Percentiles rank a stretch among this genome's conserved stretches.
phyloP scores from a whole-genome alignment of 1,140 invertebrate species.

The Pygmarrhopalites habei region DNA sequence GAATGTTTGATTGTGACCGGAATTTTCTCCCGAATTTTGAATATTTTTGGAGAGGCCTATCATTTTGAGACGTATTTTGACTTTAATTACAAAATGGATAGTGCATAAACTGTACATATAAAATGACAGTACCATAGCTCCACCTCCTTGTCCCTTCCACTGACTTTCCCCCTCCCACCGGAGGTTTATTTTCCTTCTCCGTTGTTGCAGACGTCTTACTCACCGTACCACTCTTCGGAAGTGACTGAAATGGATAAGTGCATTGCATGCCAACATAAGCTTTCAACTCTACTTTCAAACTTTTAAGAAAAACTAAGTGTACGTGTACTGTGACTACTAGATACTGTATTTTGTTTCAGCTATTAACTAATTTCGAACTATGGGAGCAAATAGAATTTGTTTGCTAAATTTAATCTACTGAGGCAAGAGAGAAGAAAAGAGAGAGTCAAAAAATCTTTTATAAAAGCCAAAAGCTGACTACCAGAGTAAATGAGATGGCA shows the following conservation, averaged over 20 bases:
- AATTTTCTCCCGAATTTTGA: too few relatives aligned
- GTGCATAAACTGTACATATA: constrained; percentile 14
- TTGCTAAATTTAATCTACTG: too few relatives aligned
- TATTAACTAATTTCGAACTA: too few relatives aligned
- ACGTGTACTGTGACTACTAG: neutral
- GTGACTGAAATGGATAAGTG: constrained; percentile 23
- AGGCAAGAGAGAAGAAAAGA: too few relatives aligned
- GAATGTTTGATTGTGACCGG: too few relatives aligned
- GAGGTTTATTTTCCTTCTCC: constrained; percentile 27
- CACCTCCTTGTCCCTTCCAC: constrained; percentile 23
- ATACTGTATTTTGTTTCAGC: neutral
- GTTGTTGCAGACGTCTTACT: constrained; percentile 1
- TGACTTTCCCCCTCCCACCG: constrained; percentile 4
- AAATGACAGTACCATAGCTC: constrained; percentile 37
- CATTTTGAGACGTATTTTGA: constrained; percentile 14
- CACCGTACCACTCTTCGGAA: constrained; percentile 30
- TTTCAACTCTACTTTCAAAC: neutral
- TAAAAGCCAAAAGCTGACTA: too few relatives aligned
- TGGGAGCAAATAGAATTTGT: too few relatives aligned
- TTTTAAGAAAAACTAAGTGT: neutral
- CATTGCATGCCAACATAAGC: constrained; percentile 13
- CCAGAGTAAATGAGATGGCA: too few relatives aligned
- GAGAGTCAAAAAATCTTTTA: too few relatives aligned
- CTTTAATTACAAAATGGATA: constrained; percentile 22
- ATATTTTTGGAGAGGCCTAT: constrained; percentile 12